These are phyloP conservation scores for Polyommatus icarus DNA, from an alignment of 2,888 invertebrate genomes.

Conservation along the genomic window DNA sequence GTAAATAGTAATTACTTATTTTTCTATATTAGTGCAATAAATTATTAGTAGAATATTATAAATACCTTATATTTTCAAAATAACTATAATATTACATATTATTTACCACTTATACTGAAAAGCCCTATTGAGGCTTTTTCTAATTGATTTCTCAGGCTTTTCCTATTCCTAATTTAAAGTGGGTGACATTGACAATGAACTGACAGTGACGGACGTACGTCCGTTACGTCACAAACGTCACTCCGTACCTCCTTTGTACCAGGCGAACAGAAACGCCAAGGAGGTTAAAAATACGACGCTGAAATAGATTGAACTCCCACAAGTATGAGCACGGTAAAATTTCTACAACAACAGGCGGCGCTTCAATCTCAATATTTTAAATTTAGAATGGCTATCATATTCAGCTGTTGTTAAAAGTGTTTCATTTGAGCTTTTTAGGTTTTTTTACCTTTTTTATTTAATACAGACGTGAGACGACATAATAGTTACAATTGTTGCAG, in stretches of 20 bases:
- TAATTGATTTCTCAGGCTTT: no score
- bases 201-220: slow-evolving; percentile 68
- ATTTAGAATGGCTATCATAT: slow-evolving; percentile 1
- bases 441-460: no score
- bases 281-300: slow-evolving; percentile 58
- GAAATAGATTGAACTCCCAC: slow-evolving; percentile 71
- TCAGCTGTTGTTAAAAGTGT: neutral
- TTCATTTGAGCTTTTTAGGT: neutral
- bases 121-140: neutral
- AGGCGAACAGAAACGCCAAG: slow-evolving; percentile 59
- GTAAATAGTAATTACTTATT: no score
- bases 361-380: slow-evolving; percentile 18
- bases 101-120: neutral
- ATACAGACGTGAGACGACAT: no score
- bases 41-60: no score
- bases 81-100: no score
- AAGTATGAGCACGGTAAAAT: slow-evolving; percentile 57
- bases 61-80: no score
- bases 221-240: slow-evolving; percentile 71
- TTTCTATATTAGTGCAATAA: no score
- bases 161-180: slow-evolving; percentile 33
- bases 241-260: slow-evolving; percentile 51
- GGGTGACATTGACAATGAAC: slow-evolving; percentile 50
- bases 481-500: no score
- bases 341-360: slow-evolving; percentile 43